Conservation (phyloP, 1,140 invertebrate species). For the Gonatopus flavifemur region DNA sequence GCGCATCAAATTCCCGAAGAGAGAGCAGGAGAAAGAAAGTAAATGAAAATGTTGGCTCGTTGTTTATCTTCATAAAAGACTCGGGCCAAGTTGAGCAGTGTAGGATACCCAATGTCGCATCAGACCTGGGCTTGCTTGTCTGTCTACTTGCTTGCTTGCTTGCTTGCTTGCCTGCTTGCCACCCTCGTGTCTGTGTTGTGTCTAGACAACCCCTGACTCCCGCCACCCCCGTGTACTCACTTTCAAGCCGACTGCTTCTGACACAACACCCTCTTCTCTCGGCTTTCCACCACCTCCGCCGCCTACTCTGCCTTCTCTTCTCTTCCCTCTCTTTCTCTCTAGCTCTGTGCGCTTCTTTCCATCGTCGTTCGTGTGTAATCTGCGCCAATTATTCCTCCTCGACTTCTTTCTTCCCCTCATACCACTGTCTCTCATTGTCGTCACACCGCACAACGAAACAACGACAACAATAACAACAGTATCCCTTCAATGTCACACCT, state of each 20-base stretch:
- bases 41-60: too few relatives aligned
- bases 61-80: conserved; percentile 49
- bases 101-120: conserved; percentile 52
- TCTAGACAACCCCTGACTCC: conserved; percentile 39
- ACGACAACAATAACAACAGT: too few relatives aligned
- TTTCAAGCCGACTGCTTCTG: conserved; percentile 13
- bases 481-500: too few relatives aligned
- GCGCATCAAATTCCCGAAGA: too few relatives aligned
- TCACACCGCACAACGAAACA: too few relatives aligned
- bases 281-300: conserved; percentile 5
- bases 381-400: conserved; percentile 11
- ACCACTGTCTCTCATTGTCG: not conserved
- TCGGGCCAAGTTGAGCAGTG: too few relatives aligned
- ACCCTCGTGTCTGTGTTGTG: conserved; percentile 47
- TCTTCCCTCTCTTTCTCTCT: too few relatives aligned
- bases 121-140: too few relatives aligned
- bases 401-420: not conserved
- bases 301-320: conserved; percentile 6
- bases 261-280: conserved; percentile 16
- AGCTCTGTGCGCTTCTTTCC: too few relatives aligned
- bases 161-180: too few relatives aligned
- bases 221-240: conserved; percentile 25
- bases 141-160: too few relatives aligned
- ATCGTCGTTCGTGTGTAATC: conserved; percentile 13
- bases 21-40: too few relatives aligned